phyloP scores from a whole-genome alignment of 1,140 invertebrate species.

The Cotesia chilonis region DNA sequence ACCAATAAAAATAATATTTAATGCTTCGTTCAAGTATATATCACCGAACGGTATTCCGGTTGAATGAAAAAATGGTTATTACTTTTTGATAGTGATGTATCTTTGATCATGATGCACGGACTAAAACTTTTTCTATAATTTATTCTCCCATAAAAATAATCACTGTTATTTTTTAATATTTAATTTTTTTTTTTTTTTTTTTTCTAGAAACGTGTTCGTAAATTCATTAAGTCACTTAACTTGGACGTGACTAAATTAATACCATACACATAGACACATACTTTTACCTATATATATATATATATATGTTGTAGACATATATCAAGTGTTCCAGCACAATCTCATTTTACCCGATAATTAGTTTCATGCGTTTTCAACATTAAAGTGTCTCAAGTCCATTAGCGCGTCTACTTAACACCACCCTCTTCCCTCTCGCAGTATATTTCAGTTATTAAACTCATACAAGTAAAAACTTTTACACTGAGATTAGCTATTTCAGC shows the following conservation, averaged over 20 bases:
- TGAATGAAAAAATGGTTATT: too few species aligned
- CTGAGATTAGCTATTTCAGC: not conserved
- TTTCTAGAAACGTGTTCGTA: not conserved
- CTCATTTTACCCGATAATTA: slow-evolving; percentile 38
- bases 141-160: not conserved
- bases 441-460: not conserved
- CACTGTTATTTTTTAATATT: not conserved
- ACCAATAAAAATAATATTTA: not conserved
- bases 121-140: too few species aligned
- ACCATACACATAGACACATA: slow-evolving; percentile 1
- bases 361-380: slow-evolving; percentile 35
- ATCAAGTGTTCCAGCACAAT: slow-evolving; percentile 24
- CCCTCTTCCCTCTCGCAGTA: not conserved
- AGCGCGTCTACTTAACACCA: slow-evolving; percentile 2
- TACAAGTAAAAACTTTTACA: not conserved
- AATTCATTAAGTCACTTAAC: slow-evolving; percentile 9
- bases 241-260: slow-evolving; percentile 4
- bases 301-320: not conserved
- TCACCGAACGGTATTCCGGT: too few species aligned
- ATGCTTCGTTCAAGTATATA: too few species aligned
- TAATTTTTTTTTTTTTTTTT: not conserved
- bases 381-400: slow-evolving; percentile 9
- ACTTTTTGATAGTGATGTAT: too few species aligned
- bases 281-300: slow-evolving; percentile 2
- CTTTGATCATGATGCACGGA: too few species aligned